A percentile compares a stretch with the other conserved stretches of the same genome.
phyloP scores from a whole-genome alignment of 2,888 invertebrate genomes.

The Dryomyza anilis region DNA sequence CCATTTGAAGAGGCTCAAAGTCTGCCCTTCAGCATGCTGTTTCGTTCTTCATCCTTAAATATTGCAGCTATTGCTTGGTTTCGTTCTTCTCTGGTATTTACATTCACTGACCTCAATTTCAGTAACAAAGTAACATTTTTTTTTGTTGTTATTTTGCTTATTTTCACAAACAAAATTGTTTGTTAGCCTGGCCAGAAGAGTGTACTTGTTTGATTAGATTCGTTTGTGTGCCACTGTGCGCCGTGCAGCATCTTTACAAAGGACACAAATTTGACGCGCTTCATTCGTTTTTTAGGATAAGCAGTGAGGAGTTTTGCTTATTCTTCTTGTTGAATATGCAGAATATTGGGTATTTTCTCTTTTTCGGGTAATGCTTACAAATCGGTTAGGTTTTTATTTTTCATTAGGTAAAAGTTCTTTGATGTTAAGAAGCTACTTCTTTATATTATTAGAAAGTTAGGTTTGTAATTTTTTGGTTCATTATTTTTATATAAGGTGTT shows the following conservation, averaged over 20 bases:
- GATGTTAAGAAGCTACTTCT: too few species aligned
- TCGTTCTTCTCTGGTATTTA: background rate
- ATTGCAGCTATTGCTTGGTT: too few species aligned
- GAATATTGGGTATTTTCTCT: too few species aligned
- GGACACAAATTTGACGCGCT: background rate
- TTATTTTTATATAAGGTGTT: too few species aligned
- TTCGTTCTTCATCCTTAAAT: background rate
- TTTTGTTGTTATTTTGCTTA: background rate
- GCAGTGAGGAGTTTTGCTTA: background rate
- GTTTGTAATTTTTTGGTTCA: too few species aligned
- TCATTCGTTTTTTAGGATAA: slow-evolving; percentile 3
- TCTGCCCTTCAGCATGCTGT: background rate
- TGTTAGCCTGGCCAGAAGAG: background rate
- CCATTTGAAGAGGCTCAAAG: too few species aligned
- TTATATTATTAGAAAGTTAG: too few species aligned
- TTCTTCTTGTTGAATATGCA: background rate
- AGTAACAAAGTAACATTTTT: background rate
- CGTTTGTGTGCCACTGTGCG: background rate
- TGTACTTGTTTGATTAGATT: background rate
- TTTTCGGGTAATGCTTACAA: too few species aligned
- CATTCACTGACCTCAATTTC: slow-evolving; percentile 8
- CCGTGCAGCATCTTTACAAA: background rate
- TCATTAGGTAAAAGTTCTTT: too few species aligned
- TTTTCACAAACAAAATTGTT: background rate
- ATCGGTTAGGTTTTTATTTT: too few species aligned